Percentiles rank a stretch among this genome's conserved stretches.
These are phyloP conservation scores for Cyclopterus lumpus DNA, from an alignment of 2,797 vertebrate genomes.

Conservation along the genomic window DNA sequence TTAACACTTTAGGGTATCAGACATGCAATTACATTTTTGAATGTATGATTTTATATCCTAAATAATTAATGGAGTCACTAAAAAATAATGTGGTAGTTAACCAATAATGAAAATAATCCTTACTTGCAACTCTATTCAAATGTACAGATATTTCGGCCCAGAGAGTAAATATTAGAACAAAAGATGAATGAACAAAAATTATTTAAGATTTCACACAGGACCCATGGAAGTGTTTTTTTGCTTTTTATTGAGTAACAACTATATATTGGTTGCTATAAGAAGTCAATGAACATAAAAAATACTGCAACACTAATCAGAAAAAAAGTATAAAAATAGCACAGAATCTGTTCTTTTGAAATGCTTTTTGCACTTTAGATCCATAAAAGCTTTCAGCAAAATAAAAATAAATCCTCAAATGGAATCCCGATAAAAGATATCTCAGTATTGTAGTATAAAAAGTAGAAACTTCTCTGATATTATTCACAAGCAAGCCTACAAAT, in stretches of 20 bases:
- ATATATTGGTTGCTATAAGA: conserved; percentile 48
- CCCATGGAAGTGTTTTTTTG: conserved; percentile 1
- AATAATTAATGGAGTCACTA: background rate
- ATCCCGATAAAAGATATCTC: conserved; percentile 32
- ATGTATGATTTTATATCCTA: background rate
- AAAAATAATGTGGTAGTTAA: background rate
- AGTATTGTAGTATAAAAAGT: conserved; percentile 32
- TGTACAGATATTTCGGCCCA: background rate
- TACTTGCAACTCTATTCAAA: background rate
- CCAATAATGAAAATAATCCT: background rate
- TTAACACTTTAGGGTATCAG: background rate
- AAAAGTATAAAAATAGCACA: conserved; percentile 69
- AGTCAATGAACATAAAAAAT: conserved; percentile 50
- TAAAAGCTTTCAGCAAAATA: conserved; percentile 13
- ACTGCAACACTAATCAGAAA: conserved; percentile 47
- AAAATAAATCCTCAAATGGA: conserved; percentile 11
- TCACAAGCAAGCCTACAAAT: conserved; percentile 47
- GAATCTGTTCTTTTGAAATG: conserved; percentile 52
- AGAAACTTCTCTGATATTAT: background rate
- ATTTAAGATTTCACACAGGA: conserved; percentile 3
- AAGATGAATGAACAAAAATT: background rate
- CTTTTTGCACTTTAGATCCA: conserved; percentile 48
- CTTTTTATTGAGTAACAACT: conserved; percentile 72
- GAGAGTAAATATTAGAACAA: background rate
- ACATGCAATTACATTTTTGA: background rate